Evolutionary conservation across 1,140 invertebrate genomes (phyloP), one percentile per base, ranked within the genome.

Genomic region (Zaprionus ornatus): DNA sequence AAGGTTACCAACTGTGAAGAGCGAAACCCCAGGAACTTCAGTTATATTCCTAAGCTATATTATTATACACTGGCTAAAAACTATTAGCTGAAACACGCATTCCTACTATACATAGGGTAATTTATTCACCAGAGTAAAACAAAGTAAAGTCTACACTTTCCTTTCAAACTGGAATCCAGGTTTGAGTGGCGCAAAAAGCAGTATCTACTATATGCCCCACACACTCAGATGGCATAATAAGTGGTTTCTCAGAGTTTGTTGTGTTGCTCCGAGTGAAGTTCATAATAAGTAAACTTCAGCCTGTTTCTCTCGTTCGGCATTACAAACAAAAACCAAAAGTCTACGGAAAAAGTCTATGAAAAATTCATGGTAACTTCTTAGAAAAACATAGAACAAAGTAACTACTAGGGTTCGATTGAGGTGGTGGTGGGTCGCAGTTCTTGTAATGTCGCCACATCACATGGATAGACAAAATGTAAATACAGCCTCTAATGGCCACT

Each of bases 401-500:
- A 59, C 2, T 59, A 27, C 56, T 27, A 60, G 50, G 57, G 56
- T 68, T 68, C 56, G 27, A 37, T 29, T 35, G 19, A 37, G 10
- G 12, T 17, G 40, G n/a, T 17, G 55, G 17, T 57, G 45, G 55
- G n/a, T 57, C 27, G 4, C 32, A 68, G 56, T 69, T 59, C 32
- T 61, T 69, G 56, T 63, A 74, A 62, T 74, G 55, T 67, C 29
- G 40, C 66, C 65, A 66, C 76, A 78, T 75, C 73, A 74, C 62
- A 74, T 66, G 65, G 56, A 69, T 56, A 76, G 56, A 81, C 71
- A 62, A 88, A 78, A 84, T 88, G 84, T 90, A 90, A 88, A 88
- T 88, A 88, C 80, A 67, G 68, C 67, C 59, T 75, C 80, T 83
- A 88, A 86, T 86, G 82, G 77, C 55, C 61, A 63, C 50, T 79